Conservation (phyloP, 1,140 invertebrate genomes). For the Thalassaphorura encarpata region DNA sequence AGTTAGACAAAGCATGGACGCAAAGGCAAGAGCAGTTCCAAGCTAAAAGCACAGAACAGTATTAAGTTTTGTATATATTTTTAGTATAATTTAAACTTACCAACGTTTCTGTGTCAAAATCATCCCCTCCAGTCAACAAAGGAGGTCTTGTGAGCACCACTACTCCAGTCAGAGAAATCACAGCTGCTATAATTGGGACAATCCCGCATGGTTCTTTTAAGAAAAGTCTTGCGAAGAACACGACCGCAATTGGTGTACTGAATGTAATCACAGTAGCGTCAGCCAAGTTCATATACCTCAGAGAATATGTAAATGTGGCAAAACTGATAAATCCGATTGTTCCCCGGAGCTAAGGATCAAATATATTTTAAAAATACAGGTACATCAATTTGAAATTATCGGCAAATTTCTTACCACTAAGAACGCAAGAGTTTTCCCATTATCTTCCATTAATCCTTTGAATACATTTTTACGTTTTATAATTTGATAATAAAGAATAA, state of each 20-base stretch:
- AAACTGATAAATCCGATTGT: constrained; percentile 22
- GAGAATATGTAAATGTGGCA: constrained; percentile 24
- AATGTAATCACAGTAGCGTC: constrained; percentile 29
- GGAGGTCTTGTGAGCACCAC: constrained; percentile 16
- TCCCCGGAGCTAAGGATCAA: constrained; percentile 19
- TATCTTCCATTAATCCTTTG: too few species aligned
- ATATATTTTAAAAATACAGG: not conserved
- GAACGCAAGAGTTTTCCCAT: not conserved
- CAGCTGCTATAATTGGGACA: constrained; percentile 16
- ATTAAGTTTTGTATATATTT: not conserved
- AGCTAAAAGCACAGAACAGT: constrained; percentile 14
- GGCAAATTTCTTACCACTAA: not conserved
- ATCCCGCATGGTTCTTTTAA: constrained; percentile 24
- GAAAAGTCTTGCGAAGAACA: constrained; percentile 27
- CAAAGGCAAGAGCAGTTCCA: constrained; percentile 25
- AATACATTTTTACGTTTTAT: too few species aligned
- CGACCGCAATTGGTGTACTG: constrained; percentile 24
- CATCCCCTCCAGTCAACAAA: constrained; percentile 17
- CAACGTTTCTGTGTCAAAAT: constrained; percentile 16
- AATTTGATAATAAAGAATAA: not conserved
- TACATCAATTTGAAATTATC: not conserved
- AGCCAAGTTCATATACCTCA: constrained; percentile 26
- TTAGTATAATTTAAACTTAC: not conserved
- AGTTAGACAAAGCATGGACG: constrained; percentile 24
- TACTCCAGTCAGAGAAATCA: constrained; percentile 20